phyloP scores from a whole-genome alignment of 2,797 vertebrate genomes.

The Lagorchestes hirsutus region DNA sequence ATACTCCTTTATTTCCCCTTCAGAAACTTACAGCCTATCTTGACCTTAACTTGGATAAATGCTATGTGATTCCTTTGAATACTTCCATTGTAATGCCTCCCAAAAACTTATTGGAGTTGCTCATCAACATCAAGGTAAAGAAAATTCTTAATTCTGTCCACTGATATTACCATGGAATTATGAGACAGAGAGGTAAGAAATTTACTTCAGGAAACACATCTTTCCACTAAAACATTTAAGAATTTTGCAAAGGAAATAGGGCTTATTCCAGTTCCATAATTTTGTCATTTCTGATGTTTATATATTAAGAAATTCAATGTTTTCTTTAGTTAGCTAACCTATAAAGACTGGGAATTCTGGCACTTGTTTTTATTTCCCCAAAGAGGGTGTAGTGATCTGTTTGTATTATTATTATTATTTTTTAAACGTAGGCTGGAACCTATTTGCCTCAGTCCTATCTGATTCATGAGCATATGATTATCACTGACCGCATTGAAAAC shows the following conservation, averaged over 20 bases:
- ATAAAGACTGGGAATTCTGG: slow-evolving; percentile 28
- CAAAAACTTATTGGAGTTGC: slow-evolving; percentile 93
- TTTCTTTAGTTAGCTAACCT: slow-evolving; percentile 4
- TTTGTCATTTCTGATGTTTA: slow-evolving; percentile 37
- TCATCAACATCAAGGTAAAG: slow-evolving; percentile 94
- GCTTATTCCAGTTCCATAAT: not conserved
- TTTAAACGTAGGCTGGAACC: slow-evolving; percentile 91
- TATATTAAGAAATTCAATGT: slow-evolving; percentile 51
- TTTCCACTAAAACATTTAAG: not conserved
- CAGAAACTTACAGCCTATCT: slow-evolving; percentile 97
- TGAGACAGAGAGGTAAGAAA: not conserved
- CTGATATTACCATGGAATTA: not conserved
- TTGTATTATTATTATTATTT: slow-evolving; percentile 58
- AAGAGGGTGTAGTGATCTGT: not conserved
- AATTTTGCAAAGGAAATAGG: slow-evolving; percentile 43
- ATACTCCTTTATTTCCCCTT: slow-evolving; percentile 61
- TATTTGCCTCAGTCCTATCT: slow-evolving; percentile 97
- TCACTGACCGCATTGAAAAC: slow-evolving; percentile 95
- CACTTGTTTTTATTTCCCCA: not conserved
- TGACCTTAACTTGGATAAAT: slow-evolving; percentile 96
- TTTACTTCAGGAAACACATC: slow-evolving; percentile 21
- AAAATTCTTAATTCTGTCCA: slow-evolving; percentile 21
- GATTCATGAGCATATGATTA: slow-evolving; percentile 97
- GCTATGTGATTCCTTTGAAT: slow-evolving; percentile 97
- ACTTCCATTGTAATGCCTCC: slow-evolving; percentile 97